Evolutionary conservation across 2,113 vertebrate genomes (phyloP), one percentile per base, ranked within the genome.

Genomic region (Tautogolabrus adspersus): DNA sequence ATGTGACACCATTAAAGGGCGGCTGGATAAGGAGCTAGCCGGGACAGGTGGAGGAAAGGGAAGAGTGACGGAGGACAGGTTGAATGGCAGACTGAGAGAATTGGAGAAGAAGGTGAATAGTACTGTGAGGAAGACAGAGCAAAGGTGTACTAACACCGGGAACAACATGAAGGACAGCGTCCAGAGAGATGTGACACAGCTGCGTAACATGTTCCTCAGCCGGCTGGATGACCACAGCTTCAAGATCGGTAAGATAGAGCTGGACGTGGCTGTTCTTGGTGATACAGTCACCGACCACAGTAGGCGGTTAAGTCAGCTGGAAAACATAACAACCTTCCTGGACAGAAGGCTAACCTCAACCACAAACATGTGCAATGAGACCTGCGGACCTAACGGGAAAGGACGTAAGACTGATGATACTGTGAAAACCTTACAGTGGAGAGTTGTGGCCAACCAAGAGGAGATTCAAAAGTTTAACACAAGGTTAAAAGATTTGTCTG

Each of bases 101-200:
- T 56, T 97, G 69, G 97, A 97, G 81, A 93, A 95, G 51, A 91
- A 88, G 22, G 62, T 97, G 79, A 97, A 97, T 5, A 93, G 92
- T 81, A 97, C 96, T 0, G 64, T 94, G 88, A 93, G 92, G 46
- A 94, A 95, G 87, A 85, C 91, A 0, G 95, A 96, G 83, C 94
- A 95, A 34, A 92, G 90, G 76, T 94, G 93, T 1, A 88, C 80
- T 4, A 93, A 93, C 79, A 94, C 91, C 0, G 94, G 91, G 26
- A 95, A 82, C 73, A 94, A 91, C 59, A 6, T 94, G 60, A 94
- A 94, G 71, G 93, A 94, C 46, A 82, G 38, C 0, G 67, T 95
- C 26, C 91, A 95, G 77, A 90, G 93, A 49, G 94, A 95, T 37
- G 66, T 96, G 40, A 88, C 87, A 10, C 92, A 94, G 66, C 79